A percentile compares a stretch with the other conserved stretches of the same genome.
These are phyloP conservation scores for Bombyx mori DNA, from an alignment of 1,140 invertebrate species.

Conservation along the genomic window DNA sequence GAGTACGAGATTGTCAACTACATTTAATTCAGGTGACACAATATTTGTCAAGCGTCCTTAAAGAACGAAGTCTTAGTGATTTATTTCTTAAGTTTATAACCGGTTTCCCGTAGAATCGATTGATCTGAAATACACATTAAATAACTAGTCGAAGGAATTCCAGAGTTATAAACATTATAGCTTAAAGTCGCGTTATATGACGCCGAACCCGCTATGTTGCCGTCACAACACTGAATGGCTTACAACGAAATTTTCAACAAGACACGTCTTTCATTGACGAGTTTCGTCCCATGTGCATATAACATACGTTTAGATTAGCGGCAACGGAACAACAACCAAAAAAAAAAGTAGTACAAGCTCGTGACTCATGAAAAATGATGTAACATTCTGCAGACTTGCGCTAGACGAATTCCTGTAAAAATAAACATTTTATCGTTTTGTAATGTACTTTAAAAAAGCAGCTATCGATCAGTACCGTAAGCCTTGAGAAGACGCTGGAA, in stretches of 20 bases:
- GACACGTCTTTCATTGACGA: constrained; percentile 36
- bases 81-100: too few species aligned
- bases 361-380: constrained; percentile 41
- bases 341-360: constrained; percentile 2
- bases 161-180: too few species aligned
- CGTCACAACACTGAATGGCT: too few species aligned
- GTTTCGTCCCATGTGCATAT: constrained; percentile 17
- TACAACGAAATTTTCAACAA: constrained; percentile 8
- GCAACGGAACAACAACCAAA: constrained; percentile 25
- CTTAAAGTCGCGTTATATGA: constrained; percentile 11
- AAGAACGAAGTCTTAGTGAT: too few species aligned
- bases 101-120: too few species aligned
- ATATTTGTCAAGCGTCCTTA: too few species aligned
- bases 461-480: constrained; percentile 12
- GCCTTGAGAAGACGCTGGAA: constrained; percentile 7
- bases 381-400: constrained; percentile 49
- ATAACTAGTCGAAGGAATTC: too few species aligned
- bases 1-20: too few species aligned
- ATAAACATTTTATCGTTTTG: constrained; percentile 25
- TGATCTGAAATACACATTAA: too few species aligned
- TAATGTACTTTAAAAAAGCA: constrained; percentile 17
- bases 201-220: too few species aligned
- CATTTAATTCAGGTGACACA: too few species aligned
- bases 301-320: constrained; percentile 6
- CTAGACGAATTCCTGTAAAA: constrained; percentile 47